Evolutionary conservation across 1,140 invertebrate genomes (phyloP), one percentile per base, ranked within the genome.

Genomic region (Drosophila azteca): DNA sequence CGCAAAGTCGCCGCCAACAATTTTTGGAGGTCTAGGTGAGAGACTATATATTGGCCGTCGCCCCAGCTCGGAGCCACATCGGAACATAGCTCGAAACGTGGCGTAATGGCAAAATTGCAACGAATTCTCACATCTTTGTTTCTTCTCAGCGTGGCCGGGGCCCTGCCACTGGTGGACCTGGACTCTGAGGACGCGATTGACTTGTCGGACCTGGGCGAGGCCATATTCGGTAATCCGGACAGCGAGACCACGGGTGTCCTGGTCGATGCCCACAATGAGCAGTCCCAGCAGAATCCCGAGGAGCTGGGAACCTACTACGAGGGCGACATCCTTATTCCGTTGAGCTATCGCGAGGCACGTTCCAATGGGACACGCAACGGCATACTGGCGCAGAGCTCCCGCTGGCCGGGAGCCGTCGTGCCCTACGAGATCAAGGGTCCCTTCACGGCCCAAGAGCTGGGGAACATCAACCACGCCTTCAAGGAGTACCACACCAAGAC

Each of bases 251-350:
- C 44, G 79, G 92, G 13, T 77, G 93, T 29, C 94, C 95, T 85
- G 94, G 95, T 1, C 94, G 96, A 83, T 94, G 95, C 87, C 77
- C 95, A 94, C 93, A 92, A 92, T 39, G 81, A 88, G 4, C 91
- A 93, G 94, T 73, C 95, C 0, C 84, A 91, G 1, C 90, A 93
- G 35, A 96, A 96, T 85, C 95, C 95, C 0, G 96, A 96, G 80
- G 96, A 96, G 80, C 87, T 95, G 58, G 95, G 95, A 1, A 93
- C 93, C 1, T 96, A 96, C 79, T 92, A 93, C 0, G 95, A 96
- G 80, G 96, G 96, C 93, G 11, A 93, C 92, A 31, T 96, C 94
- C 80, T 93, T 91, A 8, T 94, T 95, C 90, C 95, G 93, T 20
- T 95, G 94, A 78, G 95, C 94, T 69, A 75, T 22, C 39, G 69